phyloP scores from a whole-genome alignment of 1,140 invertebrate species.

The Ganaspis sp. region DNA sequence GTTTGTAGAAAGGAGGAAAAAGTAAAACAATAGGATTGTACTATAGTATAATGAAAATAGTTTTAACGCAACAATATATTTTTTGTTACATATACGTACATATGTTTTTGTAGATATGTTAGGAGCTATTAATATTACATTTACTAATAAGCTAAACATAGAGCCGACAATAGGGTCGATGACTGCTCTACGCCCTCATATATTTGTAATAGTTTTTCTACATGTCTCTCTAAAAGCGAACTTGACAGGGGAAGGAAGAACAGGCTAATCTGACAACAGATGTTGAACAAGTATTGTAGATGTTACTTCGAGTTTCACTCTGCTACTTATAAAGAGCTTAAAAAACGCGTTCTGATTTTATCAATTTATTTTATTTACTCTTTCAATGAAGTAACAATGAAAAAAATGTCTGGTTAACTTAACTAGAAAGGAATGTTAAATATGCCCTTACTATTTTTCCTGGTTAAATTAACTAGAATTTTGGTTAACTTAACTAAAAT shows the following conservation, averaged over 20 bases:
- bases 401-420: too few relatives aligned
- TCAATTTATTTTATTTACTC: not conserved
- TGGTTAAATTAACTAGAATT: too few relatives aligned
- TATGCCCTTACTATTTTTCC: too few relatives aligned
- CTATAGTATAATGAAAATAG: too few relatives aligned
- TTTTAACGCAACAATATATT: too few relatives aligned
- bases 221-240: not conserved
- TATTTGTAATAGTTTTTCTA: not conserved
- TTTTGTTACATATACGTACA: too few relatives aligned
- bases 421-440: too few relatives aligned
- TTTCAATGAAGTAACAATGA: too few relatives aligned
- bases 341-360: not conserved
- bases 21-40: too few relatives aligned
- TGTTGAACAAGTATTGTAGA: not conserved
- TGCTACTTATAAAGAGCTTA: not conserved
- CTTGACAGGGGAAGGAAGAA: not conserved
- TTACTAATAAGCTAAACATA: not conserved
- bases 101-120: not conserved
- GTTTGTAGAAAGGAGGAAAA: too few relatives aligned
- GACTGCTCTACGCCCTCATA: not conserved
- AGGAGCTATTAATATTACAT: not conserved
- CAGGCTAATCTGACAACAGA: constrained; percentile 14
- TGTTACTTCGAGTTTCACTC: not conserved
- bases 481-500: too few relatives aligned
- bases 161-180: not conserved